Evolutionary conservation across 2,888 invertebrate genomes (phyloP), one percentile per base, ranked within the genome.

Genomic region (Eugnorisma glareosa): DNA sequence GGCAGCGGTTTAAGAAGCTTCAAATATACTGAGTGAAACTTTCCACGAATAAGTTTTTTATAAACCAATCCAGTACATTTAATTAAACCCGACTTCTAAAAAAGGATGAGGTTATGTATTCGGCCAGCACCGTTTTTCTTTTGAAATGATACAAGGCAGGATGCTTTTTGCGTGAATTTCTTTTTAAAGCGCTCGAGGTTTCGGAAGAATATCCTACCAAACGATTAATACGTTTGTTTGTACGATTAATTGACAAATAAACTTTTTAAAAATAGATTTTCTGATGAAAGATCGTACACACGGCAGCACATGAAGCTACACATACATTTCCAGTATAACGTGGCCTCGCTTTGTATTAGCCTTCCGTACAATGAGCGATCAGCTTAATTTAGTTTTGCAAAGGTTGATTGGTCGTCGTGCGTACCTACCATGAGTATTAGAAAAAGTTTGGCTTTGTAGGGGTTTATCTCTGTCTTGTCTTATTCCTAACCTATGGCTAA

Each of bases 1-100:
- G 54, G 28, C 28, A 31, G 24, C n/a, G 51, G 45, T 71, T 71
- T 57, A 2, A 45, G 35, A 18, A 7, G 61, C 35, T 76, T 69
- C 64, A 57, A 66, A 68, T 75, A 43, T 28, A 51, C n/a, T 35
- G 3, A 54, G 28, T 28, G 31, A 63, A 63, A 15, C 1, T 24
- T 40, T 35, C 1, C 28, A 21, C 10, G 24, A 51, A 54, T 57
- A 67, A 31, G 28, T n/a, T 45, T 54, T 77, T 1, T 24, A 31
- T 31, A 35, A 10, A 67, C 1, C 31, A 31, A 59, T 10, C 59
- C 59, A 31, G 59, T 59, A 21, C 13, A 18, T 57, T 57, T 15
- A 57, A n/a, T n/a, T n/a, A 28, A 28, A n/a, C n/a, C 6, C 28
- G 15, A 7, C 54, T 57, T 57, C n/a, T 6, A 57, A 57, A 28